Percentiles rank a stretch among this genome's conserved stretches.
Conservation (phyloP, 1,140 invertebrate genomes). For the Drosophila nigromelanica region DNA sequence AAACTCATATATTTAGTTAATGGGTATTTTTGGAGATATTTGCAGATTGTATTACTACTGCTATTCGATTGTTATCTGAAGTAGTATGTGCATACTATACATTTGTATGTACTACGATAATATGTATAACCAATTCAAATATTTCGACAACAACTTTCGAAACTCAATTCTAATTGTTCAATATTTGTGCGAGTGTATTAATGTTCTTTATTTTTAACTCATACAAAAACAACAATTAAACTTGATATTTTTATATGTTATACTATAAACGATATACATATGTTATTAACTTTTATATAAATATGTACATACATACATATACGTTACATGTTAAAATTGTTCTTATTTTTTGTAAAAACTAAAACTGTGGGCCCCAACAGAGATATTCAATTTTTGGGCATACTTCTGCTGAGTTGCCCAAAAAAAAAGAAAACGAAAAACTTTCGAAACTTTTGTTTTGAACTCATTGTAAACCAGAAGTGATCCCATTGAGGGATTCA, state of each 20-base stretch:
- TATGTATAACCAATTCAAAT: conserved; percentile 29
- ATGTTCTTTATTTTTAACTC: conserved; percentile 16
- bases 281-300: background rate
- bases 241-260: background rate
- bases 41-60: background rate
- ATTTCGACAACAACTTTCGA: conserved; percentile 12
- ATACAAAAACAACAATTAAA: background rate
- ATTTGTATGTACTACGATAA: conserved; percentile 27
- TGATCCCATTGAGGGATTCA: background rate
- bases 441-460: background rate
- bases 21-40: background rate
- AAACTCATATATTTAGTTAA: background rate
- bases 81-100: conserved; percentile 10
- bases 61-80: background rate
- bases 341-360: too few relatives aligned
- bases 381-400: background rate
- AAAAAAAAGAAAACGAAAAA: too few relatives aligned
- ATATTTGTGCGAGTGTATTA: conserved; percentile 9
- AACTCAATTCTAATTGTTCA: conserved; percentile 13
- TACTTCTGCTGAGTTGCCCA: too few relatives aligned
- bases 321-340: too few relatives aligned
- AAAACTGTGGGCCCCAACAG: background rate
- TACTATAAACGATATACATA: background rate
- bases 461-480: too few relatives aligned
- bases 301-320: conserved; percentile 12